Percentiles rank a stretch among this genome's conserved stretches.
Conservation (phyloP, 2,888 invertebrate genomes). For the Arctia plantaginis region DNA sequence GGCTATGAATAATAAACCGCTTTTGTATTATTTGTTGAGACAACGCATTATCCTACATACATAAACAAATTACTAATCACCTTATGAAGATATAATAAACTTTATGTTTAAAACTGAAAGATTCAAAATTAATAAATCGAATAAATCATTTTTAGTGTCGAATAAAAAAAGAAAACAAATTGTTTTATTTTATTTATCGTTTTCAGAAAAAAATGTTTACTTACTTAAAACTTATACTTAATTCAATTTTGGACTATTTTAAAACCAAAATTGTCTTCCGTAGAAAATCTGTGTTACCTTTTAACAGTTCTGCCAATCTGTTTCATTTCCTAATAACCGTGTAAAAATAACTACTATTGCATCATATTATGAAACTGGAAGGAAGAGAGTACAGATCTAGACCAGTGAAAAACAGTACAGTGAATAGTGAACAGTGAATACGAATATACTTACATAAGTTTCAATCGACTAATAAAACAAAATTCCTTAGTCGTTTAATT, state of each 20-base stretch:
- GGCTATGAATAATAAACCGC: conserved; percentile 13
- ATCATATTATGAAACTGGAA: neutral
- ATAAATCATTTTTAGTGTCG: neutral
- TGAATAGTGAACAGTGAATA: too few relatives aligned
- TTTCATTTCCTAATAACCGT: neutral
- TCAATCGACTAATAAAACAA: neutral
- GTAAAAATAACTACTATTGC: neutral
- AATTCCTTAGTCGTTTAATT: neutral
- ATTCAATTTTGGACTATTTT: neutral
- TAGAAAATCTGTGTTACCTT: neutral
- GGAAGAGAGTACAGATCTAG: neutral
- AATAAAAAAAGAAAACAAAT: neutral
- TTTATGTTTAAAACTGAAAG: neutral
- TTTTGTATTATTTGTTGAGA: neutral
- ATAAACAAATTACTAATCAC: neutral
- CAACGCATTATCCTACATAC: neutral
- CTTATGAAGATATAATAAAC: neutral
- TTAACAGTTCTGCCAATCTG: too few relatives aligned
- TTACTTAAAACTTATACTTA: too few relatives aligned
- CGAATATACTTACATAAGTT: too few relatives aligned
- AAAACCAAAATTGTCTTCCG: neutral
- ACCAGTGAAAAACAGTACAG: too few relatives aligned
- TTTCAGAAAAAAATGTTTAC: too few relatives aligned
- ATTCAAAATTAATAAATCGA: neutral
- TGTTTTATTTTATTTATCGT: too few relatives aligned